phyloP scores from a whole-genome alignment of 2,888 invertebrate genomes.

The Sicus ferrugineus region DNA sequence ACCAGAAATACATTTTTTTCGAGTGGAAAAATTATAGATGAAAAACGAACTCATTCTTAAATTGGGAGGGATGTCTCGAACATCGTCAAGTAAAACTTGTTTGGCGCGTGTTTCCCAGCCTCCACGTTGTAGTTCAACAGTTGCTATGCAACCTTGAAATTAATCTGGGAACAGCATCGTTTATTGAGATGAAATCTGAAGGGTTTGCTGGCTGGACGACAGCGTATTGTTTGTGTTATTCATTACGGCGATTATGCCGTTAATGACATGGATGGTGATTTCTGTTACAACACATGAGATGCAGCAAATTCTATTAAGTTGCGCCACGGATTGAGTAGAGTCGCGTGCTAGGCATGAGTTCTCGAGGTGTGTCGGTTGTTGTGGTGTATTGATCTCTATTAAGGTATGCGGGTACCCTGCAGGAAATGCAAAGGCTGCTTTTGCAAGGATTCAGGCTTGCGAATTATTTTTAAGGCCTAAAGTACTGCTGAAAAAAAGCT shows the following conservation, averaged over 20 bases:
- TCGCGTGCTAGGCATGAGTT: neutral
- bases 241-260: neutral
- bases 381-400: no score
- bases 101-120: no score
- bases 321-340: neutral
- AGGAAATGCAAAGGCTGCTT: no score
- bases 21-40: neutral
- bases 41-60: neutral
- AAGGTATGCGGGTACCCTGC: no score
- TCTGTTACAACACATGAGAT: neutral
- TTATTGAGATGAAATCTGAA: neutral
- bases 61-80: no score
- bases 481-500: no score
- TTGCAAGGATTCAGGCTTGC: no score
- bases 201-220: neutral
- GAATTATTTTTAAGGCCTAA: no score
- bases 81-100: no score
- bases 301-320: slow-evolving; percentile 10
- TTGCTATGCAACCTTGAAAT: slow-evolving; percentile 32
- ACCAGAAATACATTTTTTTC: neutral
- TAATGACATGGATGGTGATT: neutral
- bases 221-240: neutral
- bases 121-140: no score
- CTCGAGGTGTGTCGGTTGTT: neutral
- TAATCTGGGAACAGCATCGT: slow-evolving; percentile 15